Evolutionary conservation across 1,140 invertebrate genomes (phyloP).

Genomic region (Tyrophagus putrescentiae): DNA sequence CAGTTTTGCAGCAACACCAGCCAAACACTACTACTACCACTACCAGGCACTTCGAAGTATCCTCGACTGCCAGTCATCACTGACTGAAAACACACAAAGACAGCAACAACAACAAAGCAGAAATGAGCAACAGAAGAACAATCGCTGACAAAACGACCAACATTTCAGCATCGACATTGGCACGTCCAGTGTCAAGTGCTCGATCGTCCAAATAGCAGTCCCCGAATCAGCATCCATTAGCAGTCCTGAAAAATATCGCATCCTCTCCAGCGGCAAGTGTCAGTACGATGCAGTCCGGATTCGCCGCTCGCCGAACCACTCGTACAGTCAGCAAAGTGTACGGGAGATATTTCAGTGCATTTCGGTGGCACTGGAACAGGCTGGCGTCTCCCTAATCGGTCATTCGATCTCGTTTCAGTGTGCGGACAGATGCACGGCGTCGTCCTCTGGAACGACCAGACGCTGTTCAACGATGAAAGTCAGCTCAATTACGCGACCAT

Average conservation of each 20-base stretch:
- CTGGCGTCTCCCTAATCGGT: constrained; percentile 57
- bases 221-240: constrained; percentile 38
- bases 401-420: constrained; percentile 49
- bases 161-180: constrained; percentile 68
- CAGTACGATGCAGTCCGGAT: constrained; percentile 60
- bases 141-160: background rate
- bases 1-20: too few species aligned
- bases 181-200: constrained; percentile 68
- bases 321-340: constrained; percentile 14
- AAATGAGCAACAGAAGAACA: background rate
- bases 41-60: too few species aligned
- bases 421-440: constrained; percentile 81
- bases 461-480: constrained; percentile 28
- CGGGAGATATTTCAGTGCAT: background rate
- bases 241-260: constrained; percentile 41
- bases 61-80: too few species aligned
- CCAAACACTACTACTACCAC: too few species aligned
- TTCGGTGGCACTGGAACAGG: constrained; percentile 57
- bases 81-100: too few species aligned
- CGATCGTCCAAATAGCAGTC: constrained; percentile 46
- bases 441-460: constrained; percentile 53
- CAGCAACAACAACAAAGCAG: too few species aligned
- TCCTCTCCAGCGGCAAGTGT: constrained; percentile 46
- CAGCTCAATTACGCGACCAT: constrained; percentile 26
- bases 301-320: constrained; percentile 29